phyloP scores from a whole-genome alignment of 2,797 vertebrate genomes.

The Pachyuromys duprasi region DNA sequence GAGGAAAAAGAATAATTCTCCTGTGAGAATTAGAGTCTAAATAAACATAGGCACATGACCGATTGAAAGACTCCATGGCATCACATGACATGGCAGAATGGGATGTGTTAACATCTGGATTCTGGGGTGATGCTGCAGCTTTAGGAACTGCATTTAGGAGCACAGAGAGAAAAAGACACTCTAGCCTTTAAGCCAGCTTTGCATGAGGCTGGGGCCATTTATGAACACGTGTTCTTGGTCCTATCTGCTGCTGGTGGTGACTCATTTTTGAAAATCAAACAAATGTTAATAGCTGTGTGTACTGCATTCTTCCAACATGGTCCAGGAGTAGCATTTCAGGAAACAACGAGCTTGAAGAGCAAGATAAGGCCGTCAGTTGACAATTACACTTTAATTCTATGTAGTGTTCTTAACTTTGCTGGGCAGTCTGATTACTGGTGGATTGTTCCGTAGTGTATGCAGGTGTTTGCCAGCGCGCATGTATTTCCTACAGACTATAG shows the following conservation, averaged over 20 bases:
- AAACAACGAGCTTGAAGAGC: constrained; percentile 31
- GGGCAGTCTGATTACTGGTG: background rate
- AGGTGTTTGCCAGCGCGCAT: constrained; percentile 10
- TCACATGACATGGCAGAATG: background rate
- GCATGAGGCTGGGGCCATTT: background rate
- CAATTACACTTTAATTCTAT: constrained; percentile 38
- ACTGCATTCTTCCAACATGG: background rate
- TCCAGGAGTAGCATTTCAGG: background rate
- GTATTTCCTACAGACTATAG: background rate
- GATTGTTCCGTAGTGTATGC: background rate
- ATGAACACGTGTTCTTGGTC: background rate
- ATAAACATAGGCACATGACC: background rate
- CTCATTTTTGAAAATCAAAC: constrained; percentile 50
- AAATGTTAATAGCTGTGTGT: constrained; percentile 18
- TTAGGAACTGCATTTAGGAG: background rate
- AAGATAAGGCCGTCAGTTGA: constrained; percentile 8
- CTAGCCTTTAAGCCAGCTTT: background rate
- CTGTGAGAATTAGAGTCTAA: constrained; percentile 6
- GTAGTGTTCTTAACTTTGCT: constrained; percentile 19
- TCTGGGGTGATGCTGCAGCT: background rate
- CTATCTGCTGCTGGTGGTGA: background rate
- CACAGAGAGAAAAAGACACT: background rate
- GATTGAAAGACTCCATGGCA: background rate
- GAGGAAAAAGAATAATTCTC: background rate
- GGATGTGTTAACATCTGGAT: background rate